A percentile compares a stretch with the other conserved stretches of the same genome.
phyloP scores from a whole-genome alignment of 2,888 invertebrate species.

The Malthinus flaveolus region DNA sequence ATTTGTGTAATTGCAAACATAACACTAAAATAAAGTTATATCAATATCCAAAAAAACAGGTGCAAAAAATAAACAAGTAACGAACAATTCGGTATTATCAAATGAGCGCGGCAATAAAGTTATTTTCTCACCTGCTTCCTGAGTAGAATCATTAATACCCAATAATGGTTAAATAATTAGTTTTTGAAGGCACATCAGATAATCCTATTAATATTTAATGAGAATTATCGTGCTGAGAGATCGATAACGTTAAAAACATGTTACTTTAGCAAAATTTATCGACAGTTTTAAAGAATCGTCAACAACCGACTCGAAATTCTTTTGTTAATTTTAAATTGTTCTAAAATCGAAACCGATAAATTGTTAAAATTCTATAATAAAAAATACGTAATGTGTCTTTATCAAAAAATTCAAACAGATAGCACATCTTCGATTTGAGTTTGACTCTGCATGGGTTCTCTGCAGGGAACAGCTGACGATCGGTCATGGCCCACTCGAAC shows the following conservation, averaged over 20 bases:
- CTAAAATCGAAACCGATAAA: conserved; percentile 17
- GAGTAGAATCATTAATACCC: conserved; percentile 24
- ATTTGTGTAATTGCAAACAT: too few species aligned
- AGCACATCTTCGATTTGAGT: conserved; percentile 53
- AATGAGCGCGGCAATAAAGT: conserved; percentile 20
- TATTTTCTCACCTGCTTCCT: conserved; percentile 30
- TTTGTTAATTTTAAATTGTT: conserved; percentile 13
- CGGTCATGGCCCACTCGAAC: conserved; percentile 54
- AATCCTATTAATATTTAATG: conserved; percentile 22
- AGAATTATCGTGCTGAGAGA: conserved; percentile 14
- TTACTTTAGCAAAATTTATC: background rate
- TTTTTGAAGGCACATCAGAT: conserved; percentile 14
- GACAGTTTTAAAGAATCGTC: background rate
- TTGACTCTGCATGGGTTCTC: conserved; percentile 49
- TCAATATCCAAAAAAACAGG: conserved; percentile 14
- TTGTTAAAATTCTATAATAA: conserved; percentile 11
- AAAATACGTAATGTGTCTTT: conserved; percentile 25
- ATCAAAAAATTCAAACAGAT: conserved; percentile 43
- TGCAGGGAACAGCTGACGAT: conserved; percentile 53
- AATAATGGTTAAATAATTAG: conserved; percentile 28
- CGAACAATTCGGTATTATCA: conserved; percentile 19
- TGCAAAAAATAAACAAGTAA: conserved; percentile 6
- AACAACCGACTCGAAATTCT: background rate
- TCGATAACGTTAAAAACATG: conserved; percentile 3
- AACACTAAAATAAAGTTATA: too few species aligned